Evolutionary conservation across 2,888 invertebrate species (phyloP).

Genomic region (Agriopis aurantiaria): DNA sequence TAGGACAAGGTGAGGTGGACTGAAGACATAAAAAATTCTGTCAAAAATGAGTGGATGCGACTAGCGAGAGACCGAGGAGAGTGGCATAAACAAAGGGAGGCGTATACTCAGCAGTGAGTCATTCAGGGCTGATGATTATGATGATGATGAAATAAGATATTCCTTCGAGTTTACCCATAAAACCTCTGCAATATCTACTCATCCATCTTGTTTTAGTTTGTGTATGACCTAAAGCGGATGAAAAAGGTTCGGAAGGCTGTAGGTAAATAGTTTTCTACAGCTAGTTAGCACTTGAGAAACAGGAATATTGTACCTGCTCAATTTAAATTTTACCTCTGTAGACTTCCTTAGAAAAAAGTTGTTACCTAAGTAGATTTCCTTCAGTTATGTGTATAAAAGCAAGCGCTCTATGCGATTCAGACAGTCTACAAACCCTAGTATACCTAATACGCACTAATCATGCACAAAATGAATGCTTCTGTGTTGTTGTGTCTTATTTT

Average conservation of each 20-base stretch:
- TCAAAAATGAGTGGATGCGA: no score
- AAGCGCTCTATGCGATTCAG: constrained; percentile 27
- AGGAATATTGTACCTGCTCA: background rate
- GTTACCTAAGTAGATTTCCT: constrained; percentile 55
- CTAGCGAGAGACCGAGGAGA: no score
- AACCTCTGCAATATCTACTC: background rate
- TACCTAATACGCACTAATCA: constrained; percentile 23
- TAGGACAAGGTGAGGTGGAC: no score
- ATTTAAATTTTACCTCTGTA: background rate
- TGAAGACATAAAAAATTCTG: no score
- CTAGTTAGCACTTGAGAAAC: background rate
- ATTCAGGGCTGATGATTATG: no score
- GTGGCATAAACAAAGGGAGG: no score
- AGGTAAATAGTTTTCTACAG: background rate
- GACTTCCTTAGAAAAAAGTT: constrained; percentile 41
- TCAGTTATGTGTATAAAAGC: constrained; percentile 59
- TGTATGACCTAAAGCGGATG: background rate
- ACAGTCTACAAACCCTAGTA: constrained; percentile 40
- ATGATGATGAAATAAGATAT: no score
- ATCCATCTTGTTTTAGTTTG: background rate
- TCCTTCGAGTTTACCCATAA: no score
- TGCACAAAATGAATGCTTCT: constrained; percentile 50
- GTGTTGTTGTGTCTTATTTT: constrained; percentile 57
- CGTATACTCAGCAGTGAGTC: no score
- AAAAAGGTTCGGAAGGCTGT: background rate